Evolutionary conservation across 2,888 invertebrate genomes (phyloP).

Genomic region (Nebria brevicollis): DNA sequence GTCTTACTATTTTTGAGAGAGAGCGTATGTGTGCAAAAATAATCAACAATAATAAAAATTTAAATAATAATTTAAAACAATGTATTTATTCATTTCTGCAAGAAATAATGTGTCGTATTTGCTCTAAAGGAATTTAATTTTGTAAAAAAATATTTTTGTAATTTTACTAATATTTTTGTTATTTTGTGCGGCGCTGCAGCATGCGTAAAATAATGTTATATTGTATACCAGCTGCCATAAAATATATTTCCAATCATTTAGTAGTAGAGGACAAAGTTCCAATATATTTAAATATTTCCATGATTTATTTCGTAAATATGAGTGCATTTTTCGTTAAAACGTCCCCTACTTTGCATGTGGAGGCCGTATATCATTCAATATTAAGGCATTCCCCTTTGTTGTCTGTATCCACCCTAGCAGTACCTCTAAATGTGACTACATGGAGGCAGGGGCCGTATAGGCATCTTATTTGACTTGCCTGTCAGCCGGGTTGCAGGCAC

Average conservation of each 20-base stretch:
- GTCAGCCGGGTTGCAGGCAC: conserved; percentile 50
- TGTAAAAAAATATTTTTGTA: no score
- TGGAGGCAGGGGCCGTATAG: conserved; percentile 28
- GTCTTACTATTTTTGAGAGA: no score
- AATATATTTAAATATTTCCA: not conserved
- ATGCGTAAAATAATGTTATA: no score
- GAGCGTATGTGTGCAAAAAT: no score
- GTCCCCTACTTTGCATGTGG: not conserved
- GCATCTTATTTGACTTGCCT: conserved; percentile 48
- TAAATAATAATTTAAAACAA: no score
- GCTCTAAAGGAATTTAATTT: no score
- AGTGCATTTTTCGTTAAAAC: conserved; percentile 1
- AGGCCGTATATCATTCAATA: conserved; percentile 8
- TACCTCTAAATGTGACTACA: not conserved
- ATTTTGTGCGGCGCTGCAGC: no score
- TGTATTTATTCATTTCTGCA: no score
- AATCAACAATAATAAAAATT: no score
- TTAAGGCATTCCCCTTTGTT: conserved; percentile 3
- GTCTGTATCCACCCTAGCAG: not conserved
- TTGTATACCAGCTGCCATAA: not conserved
- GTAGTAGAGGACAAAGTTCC: not conserved
- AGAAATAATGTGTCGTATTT: no score
- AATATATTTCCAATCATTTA: not conserved
- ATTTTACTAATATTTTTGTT: no score
- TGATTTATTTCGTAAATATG: conserved; percentile 1